Base-by-base conservation (phyloP, 1,140 invertebrate genomes). In the Diorhabda elongata region DNA sequence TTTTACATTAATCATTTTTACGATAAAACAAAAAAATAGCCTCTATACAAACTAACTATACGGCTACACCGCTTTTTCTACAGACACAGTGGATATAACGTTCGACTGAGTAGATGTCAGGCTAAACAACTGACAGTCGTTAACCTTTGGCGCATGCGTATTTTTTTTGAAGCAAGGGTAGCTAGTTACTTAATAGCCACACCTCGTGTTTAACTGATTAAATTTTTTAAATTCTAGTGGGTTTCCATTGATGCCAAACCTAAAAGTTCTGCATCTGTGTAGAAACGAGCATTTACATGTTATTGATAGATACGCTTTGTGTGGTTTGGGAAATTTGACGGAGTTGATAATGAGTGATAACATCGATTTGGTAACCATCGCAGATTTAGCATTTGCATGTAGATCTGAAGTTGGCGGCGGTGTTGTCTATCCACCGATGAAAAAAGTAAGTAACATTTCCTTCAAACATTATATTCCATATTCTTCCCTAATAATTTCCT, bases 221-320 rank as follows among this genome's bases (percentile, higher is more conserved):
- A 26, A 26, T 26, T 26, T 26, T 52, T 52, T 52, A 2, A 6
- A 52, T 82, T 83, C 45, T 71, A 89, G 88, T 57, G 80, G 82
- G 9, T 92, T 92, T 75, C 89, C 88, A 1, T 61, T 67, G 1
- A 81, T 92, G 61, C 75, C 81, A 0, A 85, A 83, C 3, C 77
- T 93, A 3, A 83, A 85, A 73, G 84, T 86, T 57, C 77, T 92
- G 0, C 86, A 88, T 71, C 81, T 92, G 72, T 84, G 86, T 56
- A 84, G 88, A 68, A 89, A 92, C 87, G 77, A 80, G 0, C 70
- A 84, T 5, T 74, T 92, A 45, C 77, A 74, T 0, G 75, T 77
- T 11, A 86, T 93, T 44, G 87, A 85, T 2, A 71, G 78, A 2
- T 83, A 81, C 0, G 74, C 83, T 0, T 79, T 91, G 2, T 80